phyloP scores from a whole-genome alignment of 2,888 invertebrate species.

The Slavum lentiscoides region DNA sequence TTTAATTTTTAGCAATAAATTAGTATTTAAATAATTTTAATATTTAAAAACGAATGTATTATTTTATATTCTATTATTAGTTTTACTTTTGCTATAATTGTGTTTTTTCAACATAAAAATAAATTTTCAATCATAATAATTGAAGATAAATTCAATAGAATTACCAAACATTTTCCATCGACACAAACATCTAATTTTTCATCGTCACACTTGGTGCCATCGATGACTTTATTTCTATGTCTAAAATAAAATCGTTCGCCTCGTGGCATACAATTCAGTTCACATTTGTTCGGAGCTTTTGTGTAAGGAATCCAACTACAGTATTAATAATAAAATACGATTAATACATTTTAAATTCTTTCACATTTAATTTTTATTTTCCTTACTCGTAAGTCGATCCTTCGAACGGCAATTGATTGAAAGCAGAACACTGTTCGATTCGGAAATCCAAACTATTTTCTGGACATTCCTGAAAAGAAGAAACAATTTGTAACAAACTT shows the following conservation, averaged over 20 bases:
- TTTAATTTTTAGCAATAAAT: too few species aligned
- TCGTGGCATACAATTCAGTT: slow-evolving; percentile 92
- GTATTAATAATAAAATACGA: slow-evolving; percentile 51
- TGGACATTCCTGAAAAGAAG: slow-evolving; percentile 72
- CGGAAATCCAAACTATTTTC: slow-evolving; percentile 79
- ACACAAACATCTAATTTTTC: slow-evolving; percentile 91
- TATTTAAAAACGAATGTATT: too few species aligned
- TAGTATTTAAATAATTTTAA: too few species aligned
- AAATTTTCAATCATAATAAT: neutral
- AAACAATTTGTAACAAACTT: neutral
- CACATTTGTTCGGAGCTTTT: slow-evolving; percentile 86
- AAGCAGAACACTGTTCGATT: slow-evolving; percentile 84
- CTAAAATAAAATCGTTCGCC: slow-evolving; percentile 90
- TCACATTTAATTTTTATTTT: slow-evolving; percentile 8
- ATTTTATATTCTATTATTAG: too few species aligned
- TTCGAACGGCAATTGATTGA: slow-evolving; percentile 79
- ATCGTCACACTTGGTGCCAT: slow-evolving; percentile 82
- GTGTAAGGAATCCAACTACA: slow-evolving; percentile 85
- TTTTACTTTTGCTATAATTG: too few species aligned
- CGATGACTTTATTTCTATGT: slow-evolving; percentile 76
- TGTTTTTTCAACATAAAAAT: neutral
- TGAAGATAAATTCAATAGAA: slow-evolving; percentile 55
- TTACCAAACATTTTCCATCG: slow-evolving; percentile 87
- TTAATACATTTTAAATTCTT: neutral
- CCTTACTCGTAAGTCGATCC: slow-evolving; percentile 79